Conservation (phyloP, 2,797 vertebrate genomes). For the Notoglanidium macrostoma region DNA sequence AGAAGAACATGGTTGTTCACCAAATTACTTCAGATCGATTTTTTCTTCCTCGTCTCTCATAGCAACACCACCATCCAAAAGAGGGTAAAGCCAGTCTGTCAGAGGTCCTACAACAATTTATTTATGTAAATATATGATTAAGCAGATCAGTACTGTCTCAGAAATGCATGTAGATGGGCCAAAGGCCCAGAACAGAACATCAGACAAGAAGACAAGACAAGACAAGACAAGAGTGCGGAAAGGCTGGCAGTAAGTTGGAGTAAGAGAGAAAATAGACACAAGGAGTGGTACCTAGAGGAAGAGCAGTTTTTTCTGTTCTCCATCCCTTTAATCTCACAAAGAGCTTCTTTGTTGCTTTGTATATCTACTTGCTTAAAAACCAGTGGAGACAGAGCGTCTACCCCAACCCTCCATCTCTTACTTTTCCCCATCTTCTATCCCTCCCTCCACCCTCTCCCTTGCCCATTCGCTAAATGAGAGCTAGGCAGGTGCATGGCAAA, state of each 20-base stretch:
- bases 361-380: conserved; percentile 47
- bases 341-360: conserved; percentile 71
- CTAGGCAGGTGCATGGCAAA: conserved; percentile 56
- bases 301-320: conserved; percentile 63
- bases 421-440: conserved; percentile 17
- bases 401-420: conserved; percentile 44
- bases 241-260: neutral
- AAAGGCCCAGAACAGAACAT: conserved; percentile 3
- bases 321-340: conserved; percentile 60
- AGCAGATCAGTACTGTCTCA: neutral
- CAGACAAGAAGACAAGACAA: conserved; percentile 61
- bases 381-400: conserved; percentile 15
- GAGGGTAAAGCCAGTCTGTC: conserved; percentile 35
- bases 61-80: conserved; percentile 17
- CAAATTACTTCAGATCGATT: conserved; percentile 62
- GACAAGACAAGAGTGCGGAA: conserved; percentile 61
- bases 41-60: conserved; percentile 47
- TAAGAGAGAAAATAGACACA: conserved; percentile 59
- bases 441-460: conserved; percentile 31
- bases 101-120: neutral
- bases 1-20: conserved; percentile 56
- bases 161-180: neutral
- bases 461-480: conserved; percentile 40
- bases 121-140: neutral
- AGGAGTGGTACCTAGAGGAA: conserved; percentile 52